Conservation (phyloP, 2,797 vertebrate species). For the Crenichthys baileyi region DNA sequence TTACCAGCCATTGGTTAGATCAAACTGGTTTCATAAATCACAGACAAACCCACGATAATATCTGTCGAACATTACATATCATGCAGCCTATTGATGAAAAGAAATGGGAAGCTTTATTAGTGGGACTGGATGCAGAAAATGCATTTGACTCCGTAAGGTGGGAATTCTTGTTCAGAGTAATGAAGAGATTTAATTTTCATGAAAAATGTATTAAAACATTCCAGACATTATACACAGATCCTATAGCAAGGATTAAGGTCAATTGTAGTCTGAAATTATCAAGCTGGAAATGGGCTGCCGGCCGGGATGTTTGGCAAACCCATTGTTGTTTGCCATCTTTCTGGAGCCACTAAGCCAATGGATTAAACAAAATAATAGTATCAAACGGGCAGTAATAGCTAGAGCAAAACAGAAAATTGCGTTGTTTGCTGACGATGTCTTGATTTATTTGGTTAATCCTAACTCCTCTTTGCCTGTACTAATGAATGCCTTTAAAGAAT, state of each 20-base stretch:
- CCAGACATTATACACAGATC: not conserved
- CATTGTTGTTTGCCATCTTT: constrained; percentile 10
- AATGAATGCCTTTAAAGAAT: not conserved
- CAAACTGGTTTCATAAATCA: constrained; percentile 10
- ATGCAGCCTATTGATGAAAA: not conserved
- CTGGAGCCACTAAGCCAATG: constrained; percentile 11
- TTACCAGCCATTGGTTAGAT: not conserved
- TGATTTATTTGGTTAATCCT: not conserved
- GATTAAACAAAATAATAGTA: constrained; percentile 15
- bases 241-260: not conserved
- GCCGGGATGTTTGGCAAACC: not conserved
- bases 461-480: not conserved
- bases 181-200: not conserved
- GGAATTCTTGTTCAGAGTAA: not conserved
- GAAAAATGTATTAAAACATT: not conserved
- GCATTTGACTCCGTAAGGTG: not conserved
- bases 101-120: not conserved
- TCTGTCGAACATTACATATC: not conserved
- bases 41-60: not conserved
- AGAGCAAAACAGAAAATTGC: not conserved
- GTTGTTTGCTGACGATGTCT: not conserved
- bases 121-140: constrained; percentile 6
- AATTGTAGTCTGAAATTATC: not conserved
- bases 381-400: not conserved
- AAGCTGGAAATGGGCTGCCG: not conserved